phyloP scores from a whole-genome alignment of 2,888 invertebrate genomes.

The Catocala fraxini region DNA sequence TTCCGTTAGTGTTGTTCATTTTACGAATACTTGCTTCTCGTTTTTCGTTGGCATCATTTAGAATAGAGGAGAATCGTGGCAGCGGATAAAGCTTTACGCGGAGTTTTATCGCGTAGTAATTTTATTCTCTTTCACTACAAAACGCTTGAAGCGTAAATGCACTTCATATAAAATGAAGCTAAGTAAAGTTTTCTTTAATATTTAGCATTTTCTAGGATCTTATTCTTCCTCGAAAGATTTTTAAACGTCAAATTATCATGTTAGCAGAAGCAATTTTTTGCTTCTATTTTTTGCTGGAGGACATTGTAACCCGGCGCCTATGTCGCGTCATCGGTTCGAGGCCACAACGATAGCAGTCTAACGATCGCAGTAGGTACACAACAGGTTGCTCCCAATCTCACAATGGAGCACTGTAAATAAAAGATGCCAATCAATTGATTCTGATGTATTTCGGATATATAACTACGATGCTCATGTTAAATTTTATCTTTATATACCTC shows the following conservation, averaged over 20 bases:
- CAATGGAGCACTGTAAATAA: constrained; percentile 20
- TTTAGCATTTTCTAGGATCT: too few species aligned
- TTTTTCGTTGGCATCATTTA: constrained; percentile 1
- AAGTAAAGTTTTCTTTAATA: too few species aligned
- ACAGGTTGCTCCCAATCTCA: constrained; percentile 21
- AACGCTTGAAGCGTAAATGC: not conserved
- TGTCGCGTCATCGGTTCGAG: constrained; percentile 31
- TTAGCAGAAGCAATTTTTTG: too few species aligned
- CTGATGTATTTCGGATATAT: constrained; percentile 12
- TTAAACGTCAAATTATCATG: too few species aligned
- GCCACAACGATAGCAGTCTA: constrained; percentile 25
- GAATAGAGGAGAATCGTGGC: not conserved
- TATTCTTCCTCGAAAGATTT: too few species aligned
- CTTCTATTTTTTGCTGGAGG: constrained; percentile 7
- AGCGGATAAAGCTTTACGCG: not conserved
- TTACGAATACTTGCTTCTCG: not conserved
- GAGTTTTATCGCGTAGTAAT: not conserved
- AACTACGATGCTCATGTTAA: constrained; percentile 10
- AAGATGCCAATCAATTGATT: constrained; percentile 26
- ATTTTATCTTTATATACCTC: too few species aligned
- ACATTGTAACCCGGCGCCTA: constrained; percentile 11
- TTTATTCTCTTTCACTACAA: not conserved
- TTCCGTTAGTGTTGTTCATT: constrained; percentile 11
- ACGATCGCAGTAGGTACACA: constrained; percentile 13
- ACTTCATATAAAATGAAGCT: not conserved